These are phyloP conservation scores for Eurosta solidaginis DNA, from an alignment of 1,140 invertebrate species.

Conservation along the genomic window DNA sequence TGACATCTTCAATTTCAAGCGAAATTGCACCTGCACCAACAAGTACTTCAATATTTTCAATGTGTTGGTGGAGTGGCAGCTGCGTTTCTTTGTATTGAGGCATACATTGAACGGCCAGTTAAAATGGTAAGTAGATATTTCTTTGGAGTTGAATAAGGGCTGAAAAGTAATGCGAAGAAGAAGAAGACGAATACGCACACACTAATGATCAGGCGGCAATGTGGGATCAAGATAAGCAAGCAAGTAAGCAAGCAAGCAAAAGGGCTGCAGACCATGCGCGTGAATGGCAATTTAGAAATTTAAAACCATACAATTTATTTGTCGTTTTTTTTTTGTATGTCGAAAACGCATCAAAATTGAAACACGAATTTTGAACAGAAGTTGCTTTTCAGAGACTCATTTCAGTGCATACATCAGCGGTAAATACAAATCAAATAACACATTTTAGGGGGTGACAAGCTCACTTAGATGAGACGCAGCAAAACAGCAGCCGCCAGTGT, in stretches of 20 bases:
- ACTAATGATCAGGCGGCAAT: constrained; percentile 3
- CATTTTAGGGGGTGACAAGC: constrained; percentile 2
- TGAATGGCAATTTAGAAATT: constrained; percentile 13
- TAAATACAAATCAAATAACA: background rate
- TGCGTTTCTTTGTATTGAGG: background rate
- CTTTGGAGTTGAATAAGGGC: background rate
- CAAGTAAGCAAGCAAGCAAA: background rate
- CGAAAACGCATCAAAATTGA: background rate
- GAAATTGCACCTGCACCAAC: background rate
- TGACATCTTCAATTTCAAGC: background rate
- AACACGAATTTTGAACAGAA: background rate
- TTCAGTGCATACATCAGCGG: background rate
- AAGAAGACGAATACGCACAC: background rate
- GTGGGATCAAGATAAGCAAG: constrained; percentile 19
- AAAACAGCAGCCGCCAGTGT: background rate
- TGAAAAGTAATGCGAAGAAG: no score
- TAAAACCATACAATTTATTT: constrained; percentile 8
- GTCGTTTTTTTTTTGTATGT: background rate
- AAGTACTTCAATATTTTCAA: background rate
- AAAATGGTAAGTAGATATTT: background rate
- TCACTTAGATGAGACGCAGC: background rate
- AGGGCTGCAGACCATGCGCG: background rate
- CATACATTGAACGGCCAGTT: background rate
- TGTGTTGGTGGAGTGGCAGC: constrained; percentile 8
- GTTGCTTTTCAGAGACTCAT: background rate